Evolutionary conservation across 2,888 invertebrate genomes (phyloP), one percentile per base, ranked within the genome.

Genomic region (Drosophila ustulata): DNA sequence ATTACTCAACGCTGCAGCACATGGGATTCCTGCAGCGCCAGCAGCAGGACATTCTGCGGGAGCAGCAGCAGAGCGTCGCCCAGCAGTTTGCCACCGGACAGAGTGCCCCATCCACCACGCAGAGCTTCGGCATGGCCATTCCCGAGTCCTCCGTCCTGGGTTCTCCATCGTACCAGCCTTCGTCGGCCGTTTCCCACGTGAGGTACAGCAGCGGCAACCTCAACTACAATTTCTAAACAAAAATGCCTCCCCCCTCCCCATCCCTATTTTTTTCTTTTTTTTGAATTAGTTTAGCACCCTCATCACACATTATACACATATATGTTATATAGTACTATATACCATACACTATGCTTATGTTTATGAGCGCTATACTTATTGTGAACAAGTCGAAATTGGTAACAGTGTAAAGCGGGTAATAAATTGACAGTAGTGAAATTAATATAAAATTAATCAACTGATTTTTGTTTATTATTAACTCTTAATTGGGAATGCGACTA

Each of bases 181-280:
- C 93, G 1, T 92, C 93, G 41, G 90, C 92, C 28, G 94, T 93
- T 2, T 93, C 94, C 6, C 93, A 92, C 58, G 93, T 93, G 1
- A 93, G 92, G 77, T 93, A 93, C 75, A 90, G 89, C 8, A 93
- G 93, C 57, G 93, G 93, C 63, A 90, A 90, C 56, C 75, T 91
- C 34, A 83, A 81, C 50, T 92, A 92, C 51, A 91, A 88, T 49
- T 92, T 92, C 70, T 92, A n/a, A n/a, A n/a, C n/a, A n/a, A n/a
- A n/a, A n/a, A n/a, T n/a, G n/a, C n/a, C n/a, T n/a, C n/a, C n/a
- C n/a, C n/a, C n/a, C n/a, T n/a, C 18, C 18, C 18, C 18, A 18
- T 18, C 26, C 18, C 3, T 28, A 28, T 32, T 43, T 55, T 30
- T 50, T 50, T 49, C 9, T 58, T 68, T 56, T 51, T 30, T 50